These are phyloP conservation scores for Macaca mulatta DNA, from an alignment of 2,113 vertebrate genomes.

Conservation along the genomic window DNA sequence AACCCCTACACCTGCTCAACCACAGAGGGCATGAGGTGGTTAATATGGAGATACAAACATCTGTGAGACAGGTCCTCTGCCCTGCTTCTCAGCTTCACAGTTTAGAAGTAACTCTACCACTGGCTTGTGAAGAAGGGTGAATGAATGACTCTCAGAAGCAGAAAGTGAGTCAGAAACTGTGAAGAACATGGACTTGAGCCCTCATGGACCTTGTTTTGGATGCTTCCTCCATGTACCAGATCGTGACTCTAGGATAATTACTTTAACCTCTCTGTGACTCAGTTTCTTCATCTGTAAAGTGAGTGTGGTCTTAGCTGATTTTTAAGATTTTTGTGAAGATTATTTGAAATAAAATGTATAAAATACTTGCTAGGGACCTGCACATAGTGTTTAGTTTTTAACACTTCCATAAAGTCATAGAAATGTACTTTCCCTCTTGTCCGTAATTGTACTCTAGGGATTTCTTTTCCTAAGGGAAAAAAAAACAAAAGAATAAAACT, in stretches of 20 bases:
- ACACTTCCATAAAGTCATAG: not conserved
- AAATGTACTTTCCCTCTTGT: not conserved
- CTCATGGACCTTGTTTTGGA: not conserved
- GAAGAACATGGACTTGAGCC: rapidly evolving
- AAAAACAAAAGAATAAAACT: not conserved
- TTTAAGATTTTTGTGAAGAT: not conserved
- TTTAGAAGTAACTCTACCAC: not conserved
- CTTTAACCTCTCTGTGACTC: not conserved
- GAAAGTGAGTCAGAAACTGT: not conserved
- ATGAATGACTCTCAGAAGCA: not conserved
- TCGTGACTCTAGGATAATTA: too few relatives aligned
- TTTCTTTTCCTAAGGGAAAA: not conserved
- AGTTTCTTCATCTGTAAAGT: not conserved
- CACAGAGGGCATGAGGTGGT: not conserved
- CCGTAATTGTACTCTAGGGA: not conserved
- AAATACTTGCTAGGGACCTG: not conserved
- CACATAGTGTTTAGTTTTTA: not conserved
- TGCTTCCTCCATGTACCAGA: not conserved
- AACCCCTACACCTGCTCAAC: not conserved
- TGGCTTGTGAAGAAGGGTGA: not conserved
- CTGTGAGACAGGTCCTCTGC: not conserved
- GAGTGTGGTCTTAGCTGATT: not conserved
- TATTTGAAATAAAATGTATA: not conserved
- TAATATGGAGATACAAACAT: not conserved
- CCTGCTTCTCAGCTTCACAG: not conserved